Evolutionary conservation across 2,797 vertebrate genomes (phyloP).

Genomic region (Jordanella pulchra): DNA sequence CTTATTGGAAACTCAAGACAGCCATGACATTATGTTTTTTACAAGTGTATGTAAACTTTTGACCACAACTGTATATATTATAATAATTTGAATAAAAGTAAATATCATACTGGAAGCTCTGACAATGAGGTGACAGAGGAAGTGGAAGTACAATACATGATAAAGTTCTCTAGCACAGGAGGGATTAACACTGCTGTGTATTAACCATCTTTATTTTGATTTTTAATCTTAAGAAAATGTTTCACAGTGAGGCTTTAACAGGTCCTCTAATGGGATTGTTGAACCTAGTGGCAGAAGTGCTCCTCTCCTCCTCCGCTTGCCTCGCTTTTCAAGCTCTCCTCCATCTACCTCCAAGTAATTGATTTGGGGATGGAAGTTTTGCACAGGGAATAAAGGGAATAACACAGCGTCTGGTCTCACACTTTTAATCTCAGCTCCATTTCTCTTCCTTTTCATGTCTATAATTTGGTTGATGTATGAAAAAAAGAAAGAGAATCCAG

Average conservation of each 20-base stretch:
- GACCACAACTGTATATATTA: too few species aligned
- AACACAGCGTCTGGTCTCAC: slow-evolving; percentile 51
- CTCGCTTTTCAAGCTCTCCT: slow-evolving; percentile 42
- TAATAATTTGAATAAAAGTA: slow-evolving; percentile 18
- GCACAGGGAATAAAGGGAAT: slow-evolving; percentile 66
- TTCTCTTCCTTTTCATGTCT: slow-evolving; percentile 65
- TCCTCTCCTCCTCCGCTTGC: slow-evolving; percentile 33
- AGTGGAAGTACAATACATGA: neutral
- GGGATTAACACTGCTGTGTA: neutral
- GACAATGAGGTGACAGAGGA: neutral
- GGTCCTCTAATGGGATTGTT: slow-evolving; percentile 35
- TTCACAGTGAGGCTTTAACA: slow-evolving; percentile 32
- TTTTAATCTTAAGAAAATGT: slow-evolving; percentile 8
- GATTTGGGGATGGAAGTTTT: slow-evolving; percentile 70
- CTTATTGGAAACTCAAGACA: too few species aligned
- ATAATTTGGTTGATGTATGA: slow-evolving; percentile 70
- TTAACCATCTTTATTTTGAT: slow-evolving; percentile 14
- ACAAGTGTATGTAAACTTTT: too few species aligned
- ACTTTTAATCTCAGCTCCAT: slow-evolving; percentile 64
- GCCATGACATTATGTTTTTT: too few species aligned
- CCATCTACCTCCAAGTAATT: slow-evolving; percentile 65
- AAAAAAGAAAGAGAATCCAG: slow-evolving; percentile 35
- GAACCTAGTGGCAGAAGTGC: slow-evolving; percentile 30
- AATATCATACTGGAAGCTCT: neutral
- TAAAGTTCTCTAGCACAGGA: slow-evolving; percentile 2